These are phyloP conservation scores for Myotis yumanensis DNA, from an alignment of 2,113 vertebrate species.

Conservation along the genomic window DNA sequence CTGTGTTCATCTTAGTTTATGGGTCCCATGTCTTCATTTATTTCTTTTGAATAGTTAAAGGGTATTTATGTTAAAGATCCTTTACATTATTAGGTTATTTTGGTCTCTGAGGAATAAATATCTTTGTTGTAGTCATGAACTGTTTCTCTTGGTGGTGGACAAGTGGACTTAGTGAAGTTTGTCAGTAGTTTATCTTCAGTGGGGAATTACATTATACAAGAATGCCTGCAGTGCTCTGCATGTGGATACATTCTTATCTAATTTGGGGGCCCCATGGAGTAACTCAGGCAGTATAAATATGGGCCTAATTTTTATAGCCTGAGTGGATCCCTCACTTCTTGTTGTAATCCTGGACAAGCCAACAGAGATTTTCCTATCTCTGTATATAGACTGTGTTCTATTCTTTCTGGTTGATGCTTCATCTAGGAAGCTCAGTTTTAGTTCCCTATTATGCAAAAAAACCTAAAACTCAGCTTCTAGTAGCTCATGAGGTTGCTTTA, in stretches of 20 bases:
- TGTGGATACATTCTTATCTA: background rate
- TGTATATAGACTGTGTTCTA: background rate
- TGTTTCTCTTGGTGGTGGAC: background rate
- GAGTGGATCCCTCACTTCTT: background rate
- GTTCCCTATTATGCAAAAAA: background rate
- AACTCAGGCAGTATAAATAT: background rate
- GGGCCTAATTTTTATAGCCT: background rate
- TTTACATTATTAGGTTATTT: constrained; percentile 14
- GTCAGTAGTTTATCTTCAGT: background rate
- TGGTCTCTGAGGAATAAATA: background rate
- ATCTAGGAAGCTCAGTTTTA: constrained; percentile 4
- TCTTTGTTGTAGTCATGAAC: background rate
- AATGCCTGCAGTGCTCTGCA: background rate
- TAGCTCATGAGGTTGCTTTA: background rate
- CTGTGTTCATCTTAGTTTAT: background rate
- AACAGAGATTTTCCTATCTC: background rate
- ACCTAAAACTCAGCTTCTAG: background rate
- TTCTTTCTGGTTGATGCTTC: constrained; percentile 1
- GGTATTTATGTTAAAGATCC: constrained; percentile 1
- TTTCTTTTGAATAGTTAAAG: constrained; percentile 26
- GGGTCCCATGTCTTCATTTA: background rate
- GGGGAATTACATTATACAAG: background rate
- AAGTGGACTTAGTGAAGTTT: background rate
- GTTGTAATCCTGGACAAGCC: background rate
- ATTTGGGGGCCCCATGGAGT: background rate